Conservation (phyloP, 2,797 vertebrate species). For the Acanthiza pusilla region DNA sequence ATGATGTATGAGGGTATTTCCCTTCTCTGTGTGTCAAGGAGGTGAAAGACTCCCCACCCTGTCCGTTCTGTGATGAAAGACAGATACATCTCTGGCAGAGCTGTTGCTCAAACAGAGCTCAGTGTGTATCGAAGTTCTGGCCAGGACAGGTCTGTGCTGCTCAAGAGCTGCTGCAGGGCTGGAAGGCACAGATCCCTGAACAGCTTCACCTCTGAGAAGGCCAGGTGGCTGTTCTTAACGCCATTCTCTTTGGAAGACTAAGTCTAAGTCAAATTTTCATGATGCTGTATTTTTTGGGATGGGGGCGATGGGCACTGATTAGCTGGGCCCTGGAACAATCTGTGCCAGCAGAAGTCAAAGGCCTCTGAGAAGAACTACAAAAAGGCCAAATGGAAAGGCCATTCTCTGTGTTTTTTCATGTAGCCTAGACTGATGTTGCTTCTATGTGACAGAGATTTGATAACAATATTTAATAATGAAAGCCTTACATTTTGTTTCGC, state of each 20-base stretch:
- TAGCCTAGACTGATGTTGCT: neutral
- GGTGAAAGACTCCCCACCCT: neutral
- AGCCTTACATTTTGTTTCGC: neutral
- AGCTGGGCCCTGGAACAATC: neutral
- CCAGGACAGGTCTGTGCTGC: neutral
- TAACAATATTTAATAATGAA: neutral
- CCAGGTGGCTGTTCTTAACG: neutral
- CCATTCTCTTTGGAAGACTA: neutral
- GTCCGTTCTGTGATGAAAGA: neutral
- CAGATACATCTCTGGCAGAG: rapidly evolving
- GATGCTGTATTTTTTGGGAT: neutral
- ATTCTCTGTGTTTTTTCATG: neutral
- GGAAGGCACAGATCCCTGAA: neutral
- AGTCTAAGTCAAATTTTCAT: neutral
- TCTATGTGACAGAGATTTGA: neutral
- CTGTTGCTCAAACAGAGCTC: neutral
- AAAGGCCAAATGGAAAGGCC: neutral
- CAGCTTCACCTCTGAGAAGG: neutral
- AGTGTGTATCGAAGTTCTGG: neutral
- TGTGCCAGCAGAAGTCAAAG: neutral
- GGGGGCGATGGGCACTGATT: rapidly evolving
- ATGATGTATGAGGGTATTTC: neutral
- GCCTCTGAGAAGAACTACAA: neutral
- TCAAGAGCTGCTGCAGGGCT: neutral
- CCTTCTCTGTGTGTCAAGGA: neutral